Base-by-base conservation (phyloP, 2,113 vertebrate genomes). In the Australoheros scitulus region DNA sequence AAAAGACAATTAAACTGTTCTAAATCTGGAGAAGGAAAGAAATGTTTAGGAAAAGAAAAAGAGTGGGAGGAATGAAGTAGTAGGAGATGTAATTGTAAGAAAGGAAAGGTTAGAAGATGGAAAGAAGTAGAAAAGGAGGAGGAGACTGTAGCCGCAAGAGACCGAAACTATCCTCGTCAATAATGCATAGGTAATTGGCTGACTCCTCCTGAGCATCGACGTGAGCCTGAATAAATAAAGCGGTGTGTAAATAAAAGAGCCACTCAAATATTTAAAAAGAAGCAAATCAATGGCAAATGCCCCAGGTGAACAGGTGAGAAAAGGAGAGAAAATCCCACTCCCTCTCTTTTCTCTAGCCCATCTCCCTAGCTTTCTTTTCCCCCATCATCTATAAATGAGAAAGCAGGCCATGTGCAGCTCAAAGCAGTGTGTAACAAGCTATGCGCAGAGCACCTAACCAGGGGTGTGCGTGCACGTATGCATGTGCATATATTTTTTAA, bases 111-210 rank as follows among this genome's bases (percentile, higher is more conserved):
- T 24, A 56, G 47, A 11, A 47, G n/a, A 32, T 22, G 10, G 24
- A 55, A 56, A 29, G 14, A 41, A 26, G 15, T 14, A 58, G 26
- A 61, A 74, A 11, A 22, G 41, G 36, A 36, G 26, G 36, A 77
- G 64, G 20, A 60, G 77, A 83, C 52, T 2, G 59, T 60, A 82
- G 75, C 59, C 74, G 63, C 2, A 32, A 82, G 84, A 82, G 82
- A 85, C 85, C 5, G 34, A 87, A 80, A 55, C 80, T 58, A 10
- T 87, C 79, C 82, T 92, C 38, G 59, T 93, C 85, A 93, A 91
- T 93, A 93, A 93, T 93, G 83, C 83, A 93, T 70, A 56, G 18
- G 81, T 91, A 80, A 92, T 89, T 91, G 90, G 85, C 85, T 57
- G 83, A 79, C 76, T 89, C 70, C 84, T 68, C 74, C 83, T 77